phyloP scores from a whole-genome alignment of 2,113 vertebrate genomes.

The Scomber colias region DNA sequence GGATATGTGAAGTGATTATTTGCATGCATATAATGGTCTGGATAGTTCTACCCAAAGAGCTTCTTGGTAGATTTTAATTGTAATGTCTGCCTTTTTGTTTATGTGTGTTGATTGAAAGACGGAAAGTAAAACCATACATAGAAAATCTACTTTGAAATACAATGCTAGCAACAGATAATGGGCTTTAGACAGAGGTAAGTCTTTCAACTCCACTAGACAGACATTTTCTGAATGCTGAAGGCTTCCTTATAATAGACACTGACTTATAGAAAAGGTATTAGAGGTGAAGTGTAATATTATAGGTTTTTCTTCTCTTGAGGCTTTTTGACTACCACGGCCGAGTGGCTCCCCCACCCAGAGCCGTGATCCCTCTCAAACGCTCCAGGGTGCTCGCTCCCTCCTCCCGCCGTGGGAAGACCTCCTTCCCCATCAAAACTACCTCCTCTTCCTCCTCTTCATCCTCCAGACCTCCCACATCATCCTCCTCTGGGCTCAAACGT shows the following conservation, averaged over 20 bases:
- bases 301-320: conserved; percentile 78
- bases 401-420: conserved; percentile 93
- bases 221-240: neutral
- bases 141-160: conserved; percentile 26
- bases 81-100: conserved; percentile 42
- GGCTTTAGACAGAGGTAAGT: conserved; percentile 19
- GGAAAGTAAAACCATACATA: neutral
- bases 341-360: conserved; percentile 93
- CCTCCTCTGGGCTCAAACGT: conserved; percentile 93
- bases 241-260: neutral
- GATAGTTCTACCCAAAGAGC: neutral
- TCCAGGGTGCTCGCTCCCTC: conserved; percentile 92
- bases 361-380: conserved; percentile 95
- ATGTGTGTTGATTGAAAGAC: conserved; percentile 20
- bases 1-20: conserved; percentile 16
- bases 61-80: conserved; percentile 8
- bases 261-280: neutral
- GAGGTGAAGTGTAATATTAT: conserved; percentile 25
- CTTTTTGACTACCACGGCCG: conserved; percentile 97
- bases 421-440: conserved; percentile 92
- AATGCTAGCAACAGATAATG: conserved; percentile 25
- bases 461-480: conserved; percentile 90
- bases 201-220: conserved; percentile 12
- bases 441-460: conserved; percentile 85
- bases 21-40: neutral